phyloP scores from a whole-genome alignment of 2,888 invertebrate genomes.

The Hecatera dysodea region DNA sequence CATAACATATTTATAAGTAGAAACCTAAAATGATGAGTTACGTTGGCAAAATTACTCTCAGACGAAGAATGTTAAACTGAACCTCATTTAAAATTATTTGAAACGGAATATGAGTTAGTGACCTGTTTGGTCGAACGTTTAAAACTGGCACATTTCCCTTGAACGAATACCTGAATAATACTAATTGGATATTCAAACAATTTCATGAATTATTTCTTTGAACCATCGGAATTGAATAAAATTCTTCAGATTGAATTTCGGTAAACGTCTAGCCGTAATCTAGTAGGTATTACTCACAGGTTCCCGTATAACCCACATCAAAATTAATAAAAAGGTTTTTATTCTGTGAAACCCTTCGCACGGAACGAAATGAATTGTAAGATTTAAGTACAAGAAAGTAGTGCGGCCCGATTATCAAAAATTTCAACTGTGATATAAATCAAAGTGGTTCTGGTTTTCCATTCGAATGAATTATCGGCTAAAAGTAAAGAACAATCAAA shows the following conservation, averaged over 20 bases:
- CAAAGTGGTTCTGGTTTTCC: conserved; percentile 2
- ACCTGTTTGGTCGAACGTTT: not conserved
- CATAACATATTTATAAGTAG: too few species aligned
- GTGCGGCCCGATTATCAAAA: not conserved
- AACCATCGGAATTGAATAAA: conserved; percentile 20
- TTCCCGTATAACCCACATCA: conserved; percentile 41
- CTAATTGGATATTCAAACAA: not conserved
- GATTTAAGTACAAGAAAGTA: conserved; percentile 24
- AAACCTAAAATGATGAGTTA: not conserved
- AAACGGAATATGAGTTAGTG: not conserved
- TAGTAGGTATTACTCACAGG: conserved; percentile 26
- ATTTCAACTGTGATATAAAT: conserved; percentile 7
- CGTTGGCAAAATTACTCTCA: not conserved
- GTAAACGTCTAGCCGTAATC: conserved; percentile 15
- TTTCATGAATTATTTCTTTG: not conserved
- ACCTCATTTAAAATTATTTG: not conserved
- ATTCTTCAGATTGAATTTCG: conserved; percentile 35
- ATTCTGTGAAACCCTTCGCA: conserved; percentile 21
- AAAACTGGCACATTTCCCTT: not conserved
- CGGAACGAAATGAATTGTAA: conserved; percentile 41
- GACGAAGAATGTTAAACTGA: not conserved
- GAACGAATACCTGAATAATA: not conserved
- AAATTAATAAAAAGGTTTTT: conserved; percentile 41
- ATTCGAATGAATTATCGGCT: conserved; percentile 7
- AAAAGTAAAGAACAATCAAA: conserved; percentile 10